A percentile compares a stretch with the other conserved stretches of the same genome.
Evolutionary conservation across 2,888 invertebrate genomes (phyloP).

Genomic region (Acrobasis repandana): DNA sequence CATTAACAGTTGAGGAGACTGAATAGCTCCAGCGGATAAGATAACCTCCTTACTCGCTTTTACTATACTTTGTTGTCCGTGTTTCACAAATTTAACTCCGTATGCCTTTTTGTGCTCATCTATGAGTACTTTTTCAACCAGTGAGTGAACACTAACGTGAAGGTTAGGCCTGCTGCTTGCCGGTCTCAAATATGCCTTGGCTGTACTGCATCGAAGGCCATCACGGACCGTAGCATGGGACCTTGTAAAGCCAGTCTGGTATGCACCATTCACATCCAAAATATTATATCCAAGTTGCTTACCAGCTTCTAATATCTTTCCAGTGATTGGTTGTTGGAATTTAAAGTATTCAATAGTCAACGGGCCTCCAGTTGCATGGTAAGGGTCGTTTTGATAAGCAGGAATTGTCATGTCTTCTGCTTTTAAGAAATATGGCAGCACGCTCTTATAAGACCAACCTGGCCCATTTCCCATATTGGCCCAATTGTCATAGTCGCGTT

Average conservation of each 20-base stretch:
- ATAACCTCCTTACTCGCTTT: conserved; percentile 90
- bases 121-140: conserved; percentile 87
- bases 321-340: conserved; percentile 86
- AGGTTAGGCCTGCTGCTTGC: conserved; percentile 86
- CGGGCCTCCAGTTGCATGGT: conserved; percentile 88
- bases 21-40: conserved; percentile 92
- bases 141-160: conserved; percentile 86
- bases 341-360: conserved; percentile 88
- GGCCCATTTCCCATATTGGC: conserved; percentile 86
- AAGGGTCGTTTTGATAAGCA: conserved; percentile 79
- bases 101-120: conserved; percentile 84
- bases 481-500: conserved; percentile 94
- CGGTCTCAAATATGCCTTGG: conserved; percentile 91
- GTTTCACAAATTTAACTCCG: conserved; percentile 86
- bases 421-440: conserved; percentile 90
- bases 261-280: conserved; percentile 89
- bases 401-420: conserved; percentile 90
- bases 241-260: conserved; percentile 90
- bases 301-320: conserved; percentile 87
- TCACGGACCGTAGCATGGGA: conserved; percentile 90
- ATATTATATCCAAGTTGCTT: conserved; percentile 87
- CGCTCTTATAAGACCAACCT: conserved; percentile 91
- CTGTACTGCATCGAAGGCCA: conserved; percentile 91
- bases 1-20: conserved; percentile 93
- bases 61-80: conserved; percentile 77